Evolutionary conservation across 2,113 vertebrate genomes (phyloP), one percentile per base, ranked within the genome.

Genomic region (Sinocyclocheilus rhinocerous): DNA sequence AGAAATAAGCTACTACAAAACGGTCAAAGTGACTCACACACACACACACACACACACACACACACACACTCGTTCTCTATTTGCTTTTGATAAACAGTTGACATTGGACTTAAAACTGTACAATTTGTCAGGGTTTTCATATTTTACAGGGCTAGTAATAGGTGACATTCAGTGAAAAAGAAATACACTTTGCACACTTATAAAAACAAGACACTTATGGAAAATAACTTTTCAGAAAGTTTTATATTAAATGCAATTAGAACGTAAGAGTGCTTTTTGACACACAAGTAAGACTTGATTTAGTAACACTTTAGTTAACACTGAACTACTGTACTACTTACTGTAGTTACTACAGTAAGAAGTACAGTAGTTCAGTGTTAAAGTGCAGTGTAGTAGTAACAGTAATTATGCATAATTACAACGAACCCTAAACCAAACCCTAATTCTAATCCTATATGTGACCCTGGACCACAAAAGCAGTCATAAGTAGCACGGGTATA

Each of bases 51-150:
- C 8, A 29, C 70, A 76, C 76, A 70, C 63, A 52, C 15, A 86
- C 33, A 57, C 20, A 24, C 63, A 73, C 77, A 73, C 36, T 22
- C 0, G 9, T 39, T 72, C 36, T 72, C 20, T 57, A 39, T 85
- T 85, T 81, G 59, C 75, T 90, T 83, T 75, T 55, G 61, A 86
- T 78, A 78, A 85, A 86, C 33, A 57, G n/a, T 82, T 81, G 61
- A 86, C 73, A 24, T 87, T 84, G 77, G 50, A 87, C 83, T 76
- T 12, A 24, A 69, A 73, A 78, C 72, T 33, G 29, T 57, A 22
- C 11, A 59, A 76, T 50, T 50, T 9, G 15, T 55, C 26, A 42
- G 0, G 15, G 57, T 24, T 59, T 76, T 63, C 75, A 52, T 85
- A 42, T 85, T 88, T 88, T 72, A 61, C 52, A 36, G n/a, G 59